Evolutionary conservation across 2,797 vertebrate genomes (phyloP), one percentile per base, ranked within the genome.

Genomic region (Cryptoblepharus egeriae): DNA sequence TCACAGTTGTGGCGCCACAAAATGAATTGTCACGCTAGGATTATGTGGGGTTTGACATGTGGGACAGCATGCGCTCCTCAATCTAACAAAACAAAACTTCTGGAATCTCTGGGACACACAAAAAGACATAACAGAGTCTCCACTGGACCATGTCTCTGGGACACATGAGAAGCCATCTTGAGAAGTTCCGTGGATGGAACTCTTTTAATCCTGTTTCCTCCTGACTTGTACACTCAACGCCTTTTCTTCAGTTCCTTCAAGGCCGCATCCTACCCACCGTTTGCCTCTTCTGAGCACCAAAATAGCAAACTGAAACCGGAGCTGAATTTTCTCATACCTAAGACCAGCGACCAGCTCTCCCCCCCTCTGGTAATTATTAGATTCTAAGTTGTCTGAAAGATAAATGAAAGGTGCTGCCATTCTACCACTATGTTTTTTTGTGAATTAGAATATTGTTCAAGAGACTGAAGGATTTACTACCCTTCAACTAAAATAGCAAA

Each of bases 401-500:
- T 71, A 89, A 86, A 84, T 82, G 90, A 92, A 90, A 91, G 91
- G 91, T 93, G 89, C 91, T 94, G 79, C 84, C 88, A 57, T 93
- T 90, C 85, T 88, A 91, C 45, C 75, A 82, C 45, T 75, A 45
- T 42, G 64, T 91, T 91, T 52, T 89, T 93, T 85, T 82, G 79
- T 91, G 87, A 79, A 74, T 83, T 91, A 37, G 80, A 42, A 87
- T 89, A 85, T 49, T 75, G 63, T 84, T 68, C 85, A 87, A 91
- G 85, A 92, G 83, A 77, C 88, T 0, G 0, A 82, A 85, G 79
- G 83, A 88, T 55, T 82, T 71, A 81, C 83, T 58, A 82, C 81
- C 89, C 92, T 89, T 87, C 92, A 80, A 85, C 81, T 87, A 87
- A 71, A 91, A 87, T 85, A 90, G 88, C 88, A 85, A 87, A 91